A percentile compares a stretch with the other conserved stretches of the same genome.
Conservation (phyloP, 2,113 vertebrate species). For the crab-eating macaque (Macaca fascicularis) region DNA sequence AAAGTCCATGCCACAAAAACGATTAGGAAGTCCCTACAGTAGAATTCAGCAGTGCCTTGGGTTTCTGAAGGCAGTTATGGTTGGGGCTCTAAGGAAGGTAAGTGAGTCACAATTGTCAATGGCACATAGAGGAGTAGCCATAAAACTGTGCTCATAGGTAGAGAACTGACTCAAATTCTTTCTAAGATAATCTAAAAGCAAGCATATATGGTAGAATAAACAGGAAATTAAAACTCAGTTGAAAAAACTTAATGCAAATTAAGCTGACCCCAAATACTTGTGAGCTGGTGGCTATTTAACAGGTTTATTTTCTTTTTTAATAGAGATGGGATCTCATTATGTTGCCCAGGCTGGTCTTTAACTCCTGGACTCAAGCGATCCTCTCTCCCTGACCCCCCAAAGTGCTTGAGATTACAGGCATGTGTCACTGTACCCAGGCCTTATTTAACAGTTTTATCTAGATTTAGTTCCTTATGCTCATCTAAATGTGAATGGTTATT, state of each 20-base stretch:
- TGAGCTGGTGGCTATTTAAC: neutral
- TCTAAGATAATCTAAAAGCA: neutral
- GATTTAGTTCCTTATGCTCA: neutral
- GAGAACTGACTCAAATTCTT: neutral
- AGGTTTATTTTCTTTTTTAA: neutral
- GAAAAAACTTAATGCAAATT: slow-evolving; percentile 7
- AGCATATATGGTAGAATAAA: neutral
- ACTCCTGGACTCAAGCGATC: no score
- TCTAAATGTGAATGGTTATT: neutral
- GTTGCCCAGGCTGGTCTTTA: no score
- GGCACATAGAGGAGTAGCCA: neutral
- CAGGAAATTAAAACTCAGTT: slow-evolving; percentile 19
- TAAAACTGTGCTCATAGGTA: neutral
- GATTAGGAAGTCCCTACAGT: neutral
- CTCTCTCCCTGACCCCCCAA: no score
- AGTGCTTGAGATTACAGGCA: no score
- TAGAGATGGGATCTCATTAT: no score
- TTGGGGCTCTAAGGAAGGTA: neutral
- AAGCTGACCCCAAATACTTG: neutral
- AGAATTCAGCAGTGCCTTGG: neutral
- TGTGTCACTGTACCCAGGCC: no score
- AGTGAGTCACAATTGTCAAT: neutral
- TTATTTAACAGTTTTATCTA: neutral
- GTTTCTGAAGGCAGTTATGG: neutral
- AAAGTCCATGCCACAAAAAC: neutral